Conservation (phyloP, 2,113 vertebrate species). For the Acrocephalus kingi region DNA sequence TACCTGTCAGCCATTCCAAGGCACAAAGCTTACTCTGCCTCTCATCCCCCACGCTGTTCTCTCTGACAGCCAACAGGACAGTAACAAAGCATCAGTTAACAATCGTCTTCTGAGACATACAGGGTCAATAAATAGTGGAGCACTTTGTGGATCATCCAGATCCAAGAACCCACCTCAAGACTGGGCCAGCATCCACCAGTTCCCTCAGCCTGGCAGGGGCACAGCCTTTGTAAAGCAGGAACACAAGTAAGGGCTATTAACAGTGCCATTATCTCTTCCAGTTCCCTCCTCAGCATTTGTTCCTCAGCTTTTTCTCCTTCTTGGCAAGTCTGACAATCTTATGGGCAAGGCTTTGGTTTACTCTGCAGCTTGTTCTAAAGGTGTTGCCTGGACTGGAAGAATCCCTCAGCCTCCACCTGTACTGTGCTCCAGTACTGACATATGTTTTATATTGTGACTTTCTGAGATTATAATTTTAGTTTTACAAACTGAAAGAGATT, state of each 20-base stretch:
- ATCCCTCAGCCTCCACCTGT: not conserved
- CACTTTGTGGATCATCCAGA: not conserved
- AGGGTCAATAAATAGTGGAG: not conserved
- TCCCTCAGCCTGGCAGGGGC: not conserved
- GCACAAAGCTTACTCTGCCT: not conserved
- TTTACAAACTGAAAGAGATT: not conserved
- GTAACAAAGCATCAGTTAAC: not conserved
- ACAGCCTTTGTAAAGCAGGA: not conserved
- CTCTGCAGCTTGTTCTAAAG: not conserved
- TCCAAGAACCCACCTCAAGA: not conserved
- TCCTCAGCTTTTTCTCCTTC: not conserved
- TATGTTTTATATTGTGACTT: not conserved
- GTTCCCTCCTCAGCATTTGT: not conserved
- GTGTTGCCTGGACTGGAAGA: not conserved
- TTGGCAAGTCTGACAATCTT: not conserved
- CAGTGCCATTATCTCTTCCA: not conserved
- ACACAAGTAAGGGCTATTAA: not conserved
- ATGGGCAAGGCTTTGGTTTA: not conserved
- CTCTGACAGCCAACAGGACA: not conserved
- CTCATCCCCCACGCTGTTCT: accelerated
- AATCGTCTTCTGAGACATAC: accelerated
- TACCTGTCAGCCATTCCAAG: not conserved
- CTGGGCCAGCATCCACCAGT: not conserved
- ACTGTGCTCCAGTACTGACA: not conserved
- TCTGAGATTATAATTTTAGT: not conserved